Percentiles rank a stretch among this genome's conserved stretches.
Conservation (phyloP, 2,888 invertebrate species). For the Xylophagus ater region DNA sequence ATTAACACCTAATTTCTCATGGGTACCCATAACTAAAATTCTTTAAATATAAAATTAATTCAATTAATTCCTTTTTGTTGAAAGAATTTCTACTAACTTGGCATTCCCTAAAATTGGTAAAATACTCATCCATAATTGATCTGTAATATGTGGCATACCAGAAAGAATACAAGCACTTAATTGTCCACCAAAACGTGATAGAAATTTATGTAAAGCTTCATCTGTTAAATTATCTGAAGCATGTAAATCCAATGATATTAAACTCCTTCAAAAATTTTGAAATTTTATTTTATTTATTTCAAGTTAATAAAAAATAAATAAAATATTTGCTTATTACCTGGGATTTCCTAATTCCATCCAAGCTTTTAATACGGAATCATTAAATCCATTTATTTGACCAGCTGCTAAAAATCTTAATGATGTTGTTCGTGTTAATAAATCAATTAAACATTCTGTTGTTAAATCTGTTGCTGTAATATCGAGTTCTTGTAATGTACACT, state of each 20-base stretch:
- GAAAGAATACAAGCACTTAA: constrained; percentile 78
- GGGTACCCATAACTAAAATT: constrained; percentile 94
- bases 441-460: constrained; percentile 83
- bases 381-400: constrained; percentile 95
- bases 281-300: constrained; percentile 12
- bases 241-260: constrained; percentile 85
- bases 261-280: too few relatives aligned
- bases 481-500: constrained; percentile 83
- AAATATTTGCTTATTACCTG: constrained; percentile 34
- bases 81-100: constrained; percentile 49
- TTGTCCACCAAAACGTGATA: constrained; percentile 81
- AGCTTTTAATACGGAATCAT: constrained; percentile 84
- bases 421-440: constrained; percentile 80
- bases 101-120: constrained; percentile 84
- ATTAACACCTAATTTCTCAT: constrained; percentile 90
- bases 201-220: constrained; percentile 82
- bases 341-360: constrained; percentile 81
- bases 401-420: constrained; percentile 82
- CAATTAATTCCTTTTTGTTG: too few relatives aligned
- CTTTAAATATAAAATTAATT: constrained; percentile 42
- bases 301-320: too few relatives aligned
- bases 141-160: constrained; percentile 96
- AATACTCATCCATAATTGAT: constrained; percentile 95
- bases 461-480: constrained; percentile 97
- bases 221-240: constrained; percentile 92